Evolutionary conservation across 2,888 invertebrate genomes (phyloP), one percentile per base, ranked within the genome.

Genomic region (Brenthis hecate): DNA sequence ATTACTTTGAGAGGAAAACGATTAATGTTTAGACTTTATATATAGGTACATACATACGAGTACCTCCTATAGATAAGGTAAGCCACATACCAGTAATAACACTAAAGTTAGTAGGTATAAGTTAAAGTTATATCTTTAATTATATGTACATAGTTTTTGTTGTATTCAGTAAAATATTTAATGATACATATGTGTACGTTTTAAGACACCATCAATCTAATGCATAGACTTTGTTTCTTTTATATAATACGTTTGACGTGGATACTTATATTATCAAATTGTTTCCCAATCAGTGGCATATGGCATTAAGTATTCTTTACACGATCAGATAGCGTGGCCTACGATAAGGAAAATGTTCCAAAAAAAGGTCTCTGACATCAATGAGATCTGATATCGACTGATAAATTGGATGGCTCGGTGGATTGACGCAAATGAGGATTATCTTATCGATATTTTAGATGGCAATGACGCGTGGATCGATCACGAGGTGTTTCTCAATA

Each of bases 351-450:
- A 66, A 74, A 68, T 74, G 73, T 63, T 78, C 78, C 72, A 78
- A 70, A 78, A 78, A 77, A 74, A 77, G 77, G 75, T 77, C 72
- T 74, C 66, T 76, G 78, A 77, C 79, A 76, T 78, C 77, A 75
- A 72, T 70, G 66, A 65, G 56, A 69, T 65, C 66, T 65, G 68
- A 76, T 69, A 70, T 54, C 70, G 71, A 62, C 61, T 65, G 78
- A 80, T 80, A 79, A 75, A 53, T 57, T 62, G 53, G 66, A 68
- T 72, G 77, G 71, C 69, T 64, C 65, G 71, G 43, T 56, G 71
- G 72, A 74, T 77, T 81, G 81, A 80, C 81, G 81, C 78, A 80
- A 79, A 75, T 77, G 71, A 63, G 66, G 76, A 75, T 77, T 74
- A 77, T 77, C 77, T 74, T 76, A 76, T 74, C 73, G 73, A 74